Percentiles rank a stretch among this genome's conserved stretches.
Evolutionary conservation across 2,888 invertebrate genomes (phyloP).

Genomic region (Macroteleia sp.): DNA sequence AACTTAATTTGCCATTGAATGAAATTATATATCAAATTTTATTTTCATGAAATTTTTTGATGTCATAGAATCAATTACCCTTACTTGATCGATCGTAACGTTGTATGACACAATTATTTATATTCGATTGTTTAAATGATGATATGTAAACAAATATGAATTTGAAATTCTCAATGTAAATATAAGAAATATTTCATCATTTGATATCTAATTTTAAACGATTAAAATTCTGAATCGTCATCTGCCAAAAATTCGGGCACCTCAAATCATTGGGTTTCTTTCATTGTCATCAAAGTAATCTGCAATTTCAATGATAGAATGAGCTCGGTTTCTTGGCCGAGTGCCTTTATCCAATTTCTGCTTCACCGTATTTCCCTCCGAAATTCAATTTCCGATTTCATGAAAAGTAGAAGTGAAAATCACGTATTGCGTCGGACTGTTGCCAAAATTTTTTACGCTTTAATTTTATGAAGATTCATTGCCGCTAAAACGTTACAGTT

Average conservation of each 20-base stretch:
- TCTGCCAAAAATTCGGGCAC: conserved; percentile 30
- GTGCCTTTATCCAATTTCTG: conserved; percentile 67
- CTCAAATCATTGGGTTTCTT: conserved; percentile 21
- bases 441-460: conserved; percentile 60
- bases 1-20: conserved; percentile 75
- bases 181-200: background rate
- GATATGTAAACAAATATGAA: too few species aligned
- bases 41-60: too few species aligned
- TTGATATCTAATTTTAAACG: conserved; percentile 20
- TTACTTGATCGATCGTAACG: too few species aligned
- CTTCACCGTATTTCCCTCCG: conserved; percentile 41
- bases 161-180: too few species aligned
- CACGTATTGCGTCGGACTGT: conserved; percentile 51
- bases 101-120: too few species aligned
- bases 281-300: conserved; percentile 48
- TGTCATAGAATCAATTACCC: too few species aligned
- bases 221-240: conserved; percentile 30
- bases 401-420: conserved; percentile 66
- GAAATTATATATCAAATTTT: too few species aligned
- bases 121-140: too few species aligned
- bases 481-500: conserved; percentile 39
- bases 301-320: conserved; percentile 56
- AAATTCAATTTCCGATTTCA: conserved; percentile 65
- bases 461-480: conserved; percentile 59
- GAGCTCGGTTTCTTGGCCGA: conserved; percentile 68